Percentiles rank a stretch among this genome's conserved stretches.
Conservation (phyloP, 1,140 invertebrate species). For the Lamellibrachia luymesi region DNA sequence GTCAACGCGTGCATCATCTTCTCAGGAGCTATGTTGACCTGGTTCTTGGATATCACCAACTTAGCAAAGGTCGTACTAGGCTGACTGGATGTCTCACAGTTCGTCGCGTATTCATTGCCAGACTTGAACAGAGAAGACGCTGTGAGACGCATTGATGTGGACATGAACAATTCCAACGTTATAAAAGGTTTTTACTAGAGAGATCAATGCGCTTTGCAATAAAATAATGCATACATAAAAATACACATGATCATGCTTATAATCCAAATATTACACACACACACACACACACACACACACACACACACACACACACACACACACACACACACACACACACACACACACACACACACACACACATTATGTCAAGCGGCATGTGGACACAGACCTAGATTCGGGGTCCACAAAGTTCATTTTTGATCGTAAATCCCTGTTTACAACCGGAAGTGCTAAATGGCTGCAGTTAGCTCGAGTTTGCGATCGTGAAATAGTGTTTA, state of each 20-base stretch:
- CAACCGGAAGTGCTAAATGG: background rate
- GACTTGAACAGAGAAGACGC: no score
- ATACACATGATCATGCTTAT: no score
- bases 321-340: conserved; percentile 14
- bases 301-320: no score
- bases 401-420: background rate
- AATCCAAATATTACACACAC: no score
- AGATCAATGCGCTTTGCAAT: background rate
- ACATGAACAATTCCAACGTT: background rate
- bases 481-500: background rate
- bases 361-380: background rate
- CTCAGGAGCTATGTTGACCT: background rate
- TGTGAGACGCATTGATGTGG: no score
- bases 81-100: no score
- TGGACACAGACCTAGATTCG: background rate
- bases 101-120: no score
- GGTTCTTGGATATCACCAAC: background rate
- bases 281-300: no score
- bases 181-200: background rate
- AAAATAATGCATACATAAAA: no score
- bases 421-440: no score
- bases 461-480: background rate
- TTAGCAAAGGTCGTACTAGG: no score
- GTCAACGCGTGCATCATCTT: background rate
- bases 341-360: conserved; percentile 21